These are phyloP conservation scores for Cepphus grylle DNA, from an alignment of 2,113 vertebrate species.

Conservation along the genomic window DNA sequence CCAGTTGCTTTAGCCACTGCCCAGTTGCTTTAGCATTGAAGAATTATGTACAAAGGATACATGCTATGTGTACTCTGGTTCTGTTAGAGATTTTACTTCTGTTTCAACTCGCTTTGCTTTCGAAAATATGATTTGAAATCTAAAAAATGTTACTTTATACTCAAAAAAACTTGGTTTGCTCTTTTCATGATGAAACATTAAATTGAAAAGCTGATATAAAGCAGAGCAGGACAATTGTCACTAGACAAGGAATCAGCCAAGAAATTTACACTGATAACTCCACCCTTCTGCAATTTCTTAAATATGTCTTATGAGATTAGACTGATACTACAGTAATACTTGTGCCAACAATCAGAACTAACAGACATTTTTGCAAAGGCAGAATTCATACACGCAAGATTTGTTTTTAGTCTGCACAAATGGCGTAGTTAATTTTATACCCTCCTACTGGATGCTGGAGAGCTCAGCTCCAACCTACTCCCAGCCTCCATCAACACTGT, in stretches of 20 bases:
- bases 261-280: not conserved
- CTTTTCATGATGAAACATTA: not conserved
- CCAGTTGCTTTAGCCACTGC: not conserved
- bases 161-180: not conserved
- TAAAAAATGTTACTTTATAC: not conserved
- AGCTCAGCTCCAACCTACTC: not conserved
- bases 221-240: not conserved
- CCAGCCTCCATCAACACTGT: not conserved
- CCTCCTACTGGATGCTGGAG: not conserved
- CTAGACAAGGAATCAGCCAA: not conserved
- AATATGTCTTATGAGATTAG: not conserved
- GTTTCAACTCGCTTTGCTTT: not conserved
- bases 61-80: not conserved
- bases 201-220: not conserved
- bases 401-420: conserved; percentile 17
- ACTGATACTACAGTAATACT: not conserved
- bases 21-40: not conserved
- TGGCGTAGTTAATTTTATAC: not conserved
- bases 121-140: not conserved
- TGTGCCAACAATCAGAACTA: conserved; percentile 6
- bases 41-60: not conserved
- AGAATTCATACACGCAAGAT: not conserved
- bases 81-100: not conserved
- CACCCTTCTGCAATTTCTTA: conserved; percentile 22
- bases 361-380: conserved; percentile 1